Evolutionary conservation across 2,888 invertebrate genomes (phyloP).

Genomic region (Cinara cedri): DNA sequence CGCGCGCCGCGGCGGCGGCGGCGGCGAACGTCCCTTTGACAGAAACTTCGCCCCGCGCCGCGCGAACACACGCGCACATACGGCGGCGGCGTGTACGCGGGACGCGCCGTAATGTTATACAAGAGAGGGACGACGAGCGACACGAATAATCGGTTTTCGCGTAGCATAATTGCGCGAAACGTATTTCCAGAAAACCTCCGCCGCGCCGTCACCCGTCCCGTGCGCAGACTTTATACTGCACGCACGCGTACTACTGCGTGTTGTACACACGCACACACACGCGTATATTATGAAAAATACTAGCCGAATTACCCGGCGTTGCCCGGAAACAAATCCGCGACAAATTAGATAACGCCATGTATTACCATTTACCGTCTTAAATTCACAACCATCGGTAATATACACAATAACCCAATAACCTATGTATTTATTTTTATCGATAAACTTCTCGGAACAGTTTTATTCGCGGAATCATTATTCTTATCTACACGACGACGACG

Average conservation of each 20-base stretch:
- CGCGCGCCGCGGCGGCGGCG: no score
- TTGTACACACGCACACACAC: not conserved
- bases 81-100: not conserved
- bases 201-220: not conserved
- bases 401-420: no score
- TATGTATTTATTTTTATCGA: no score
- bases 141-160: conserved; percentile 42
- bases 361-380: no score
- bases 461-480: no score
- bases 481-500: no score
- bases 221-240: not conserved
- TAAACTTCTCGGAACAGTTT: no score
- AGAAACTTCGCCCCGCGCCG: conserved; percentile 10
- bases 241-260: not conserved
- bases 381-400: no score
- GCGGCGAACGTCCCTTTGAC: conserved; percentile 52
- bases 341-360: no score
- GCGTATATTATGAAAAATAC: not conserved
- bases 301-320: no score
- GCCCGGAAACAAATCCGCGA: no score
- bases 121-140: conserved; percentile 3
- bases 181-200: conserved; percentile 32
- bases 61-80: not conserved
- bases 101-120: not conserved
- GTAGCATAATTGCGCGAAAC: conserved; percentile 45